phyloP scores from a whole-genome alignment of 2,113 vertebrate genomes.

The Zosterops japonicus region DNA sequence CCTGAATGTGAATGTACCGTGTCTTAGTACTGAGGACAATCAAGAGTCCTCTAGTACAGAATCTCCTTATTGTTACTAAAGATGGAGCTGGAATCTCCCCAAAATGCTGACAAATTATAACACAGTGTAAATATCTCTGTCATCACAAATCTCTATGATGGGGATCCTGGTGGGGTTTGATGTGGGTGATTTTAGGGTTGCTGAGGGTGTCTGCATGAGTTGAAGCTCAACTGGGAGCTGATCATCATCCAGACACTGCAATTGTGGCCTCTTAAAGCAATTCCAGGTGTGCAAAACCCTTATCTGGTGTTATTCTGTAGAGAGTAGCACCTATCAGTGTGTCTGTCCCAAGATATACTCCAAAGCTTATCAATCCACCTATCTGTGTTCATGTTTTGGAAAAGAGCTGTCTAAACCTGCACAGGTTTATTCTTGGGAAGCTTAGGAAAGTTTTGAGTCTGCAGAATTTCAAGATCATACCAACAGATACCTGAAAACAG shows the following conservation, averaged over 20 bases:
- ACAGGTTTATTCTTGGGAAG: background rate
- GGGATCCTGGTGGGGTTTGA: background rate
- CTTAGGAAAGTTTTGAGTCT: background rate
- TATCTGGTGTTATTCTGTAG: background rate
- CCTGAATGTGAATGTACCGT: background rate
- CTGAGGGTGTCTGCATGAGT: background rate
- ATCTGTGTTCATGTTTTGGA: accelerated
- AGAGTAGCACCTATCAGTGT: background rate
- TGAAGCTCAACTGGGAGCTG: background rate
- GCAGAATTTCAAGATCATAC: background rate
- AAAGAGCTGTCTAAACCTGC: background rate
- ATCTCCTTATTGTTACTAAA: background rate
- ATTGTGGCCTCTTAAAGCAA: background rate
- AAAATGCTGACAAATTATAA: background rate
- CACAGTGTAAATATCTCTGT: background rate
- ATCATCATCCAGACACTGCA: background rate
- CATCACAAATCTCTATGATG: background rate
- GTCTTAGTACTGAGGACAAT: background rate
- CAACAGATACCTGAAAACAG: background rate
- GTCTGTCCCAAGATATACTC: accelerated
- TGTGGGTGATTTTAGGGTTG: background rate
- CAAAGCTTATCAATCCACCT: background rate
- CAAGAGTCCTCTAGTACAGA: background rate
- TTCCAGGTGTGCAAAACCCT: background rate
- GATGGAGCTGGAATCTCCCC: background rate